Percentiles rank a stretch among this genome's conserved stretches.
These are phyloP conservation scores for Siniperca chuatsi DNA, from an alignment of 2,113 vertebrate genomes.

Conservation along the genomic window DNA sequence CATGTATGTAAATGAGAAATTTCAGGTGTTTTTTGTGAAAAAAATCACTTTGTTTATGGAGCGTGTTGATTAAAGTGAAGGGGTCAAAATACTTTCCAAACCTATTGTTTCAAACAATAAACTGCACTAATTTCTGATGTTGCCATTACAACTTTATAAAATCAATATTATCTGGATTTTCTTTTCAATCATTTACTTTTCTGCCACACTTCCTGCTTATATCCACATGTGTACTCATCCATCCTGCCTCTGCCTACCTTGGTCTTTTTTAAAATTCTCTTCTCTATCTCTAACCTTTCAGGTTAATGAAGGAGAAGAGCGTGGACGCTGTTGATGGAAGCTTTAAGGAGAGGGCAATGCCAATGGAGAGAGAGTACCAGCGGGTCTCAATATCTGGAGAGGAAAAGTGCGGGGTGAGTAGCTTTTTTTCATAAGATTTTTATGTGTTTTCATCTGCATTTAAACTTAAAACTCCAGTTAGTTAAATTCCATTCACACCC, in stretches of 20 bases:
- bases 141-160: not conserved
- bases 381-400: constrained; percentile 95
- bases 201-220: not conserved
- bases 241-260: not conserved
- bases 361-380: constrained; percentile 91
- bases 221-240: not conserved
- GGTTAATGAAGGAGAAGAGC: constrained; percentile 87
- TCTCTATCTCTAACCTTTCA: constrained; percentile 51
- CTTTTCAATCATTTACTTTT: not conserved
- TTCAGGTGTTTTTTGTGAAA: not conserved
- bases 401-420: constrained; percentile 95
- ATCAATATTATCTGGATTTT: not conserved
- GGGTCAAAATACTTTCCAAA: not conserved
- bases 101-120: not conserved
- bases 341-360: constrained; percentile 83
- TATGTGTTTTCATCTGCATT: not conserved
- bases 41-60: not conserved
- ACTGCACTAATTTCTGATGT: not conserved
- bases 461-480: not conserved
- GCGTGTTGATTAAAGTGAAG: not conserved
- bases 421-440: not conserved
- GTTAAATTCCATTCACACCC: not conserved
- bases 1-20: not conserved
- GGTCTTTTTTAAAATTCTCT: not conserved
- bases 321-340: constrained; percentile 86